Evolutionary conservation across 1,140 invertebrate species (phyloP), one percentile per base, ranked within the genome.

Genomic region (Pteromalus puparum): DNA sequence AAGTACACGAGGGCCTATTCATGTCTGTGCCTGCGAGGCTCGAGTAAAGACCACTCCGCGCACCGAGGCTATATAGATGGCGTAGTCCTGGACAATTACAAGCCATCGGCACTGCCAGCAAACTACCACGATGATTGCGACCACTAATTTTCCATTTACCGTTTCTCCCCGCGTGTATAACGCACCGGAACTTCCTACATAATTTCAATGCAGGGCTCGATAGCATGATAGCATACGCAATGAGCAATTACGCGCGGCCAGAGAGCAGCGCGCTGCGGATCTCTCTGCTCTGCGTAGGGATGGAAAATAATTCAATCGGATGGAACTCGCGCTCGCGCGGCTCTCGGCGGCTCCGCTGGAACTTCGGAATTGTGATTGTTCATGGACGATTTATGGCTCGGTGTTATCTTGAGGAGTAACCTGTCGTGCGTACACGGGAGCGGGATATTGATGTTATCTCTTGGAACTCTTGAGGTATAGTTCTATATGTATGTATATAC

Each of bases 71-170:
- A 10, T 42, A 42, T 42, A 42, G 0, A 12, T 2, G 21, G 30
- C 72, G 48, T n/a, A n/a, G n/a, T 53, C 68, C 72, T 70, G 81
- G 75, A 83, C 82, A 83, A 83, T 83, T 83, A 83, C 82, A 83
- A 78, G 82, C 82, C 74, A 83, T 83, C 74, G 74, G 61, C 74
- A 46, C 72, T 48, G 61, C 46, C 12, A 21, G 53, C 73, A 78
- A 83, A 77, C 82, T 83, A 78, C 67, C 74, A 38, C 42, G 82
- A 70, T 72, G 75, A 83, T 78, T 77, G 34, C 82, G 75, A 42
- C 67, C 82, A 68, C 82, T 83, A 83, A 83, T 83, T 83, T 83
- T 77, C 82, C 82, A 83, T 78, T 83, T 78, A 78, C 75, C 75
- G 38, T 72, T 70, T 67, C 28, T 42, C 24, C 15, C 24, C 12